phyloP scores from a whole-genome alignment of 2,797 vertebrate species.

The Rhabdophis nuchalis region DNA sequence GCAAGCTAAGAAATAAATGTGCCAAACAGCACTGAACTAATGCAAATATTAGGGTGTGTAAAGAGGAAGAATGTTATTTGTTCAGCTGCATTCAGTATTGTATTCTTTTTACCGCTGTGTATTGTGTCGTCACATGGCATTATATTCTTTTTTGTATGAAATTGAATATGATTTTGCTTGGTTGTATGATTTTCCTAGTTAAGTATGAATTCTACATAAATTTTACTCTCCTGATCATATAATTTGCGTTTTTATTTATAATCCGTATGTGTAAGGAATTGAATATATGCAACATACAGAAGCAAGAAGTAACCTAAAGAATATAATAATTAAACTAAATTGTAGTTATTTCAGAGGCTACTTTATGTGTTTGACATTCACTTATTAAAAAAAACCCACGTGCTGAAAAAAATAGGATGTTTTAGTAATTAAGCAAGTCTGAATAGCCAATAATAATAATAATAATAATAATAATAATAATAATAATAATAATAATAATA shows the following conservation, averaged over 20 bases:
- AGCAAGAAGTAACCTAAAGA: background rate
- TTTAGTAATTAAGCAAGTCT: background rate
- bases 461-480: no score
- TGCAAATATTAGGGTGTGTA: background rate
- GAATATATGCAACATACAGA: background rate
- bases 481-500: no score
- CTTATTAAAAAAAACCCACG: background rate
- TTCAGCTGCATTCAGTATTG: background rate
- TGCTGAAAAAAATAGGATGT: background rate
- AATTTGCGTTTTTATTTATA: background rate
- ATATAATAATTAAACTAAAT: background rate
- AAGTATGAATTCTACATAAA: background rate
- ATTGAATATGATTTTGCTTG: background rate
- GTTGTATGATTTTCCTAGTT: background rate
- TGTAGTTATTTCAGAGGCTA: background rate
- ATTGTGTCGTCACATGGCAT: background rate
- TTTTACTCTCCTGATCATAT: background rate
- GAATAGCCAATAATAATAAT: no score
- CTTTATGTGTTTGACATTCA: background rate
- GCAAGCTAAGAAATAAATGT: background rate
- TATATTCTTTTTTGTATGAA: background rate
- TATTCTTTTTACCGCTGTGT: background rate
- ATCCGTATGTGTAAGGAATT: background rate
- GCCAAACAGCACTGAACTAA: background rate
- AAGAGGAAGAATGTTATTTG: background rate